Conservation (phyloP, 2,113 vertebrate genomes). For the Dolichallabes microphthalmus region DNA sequence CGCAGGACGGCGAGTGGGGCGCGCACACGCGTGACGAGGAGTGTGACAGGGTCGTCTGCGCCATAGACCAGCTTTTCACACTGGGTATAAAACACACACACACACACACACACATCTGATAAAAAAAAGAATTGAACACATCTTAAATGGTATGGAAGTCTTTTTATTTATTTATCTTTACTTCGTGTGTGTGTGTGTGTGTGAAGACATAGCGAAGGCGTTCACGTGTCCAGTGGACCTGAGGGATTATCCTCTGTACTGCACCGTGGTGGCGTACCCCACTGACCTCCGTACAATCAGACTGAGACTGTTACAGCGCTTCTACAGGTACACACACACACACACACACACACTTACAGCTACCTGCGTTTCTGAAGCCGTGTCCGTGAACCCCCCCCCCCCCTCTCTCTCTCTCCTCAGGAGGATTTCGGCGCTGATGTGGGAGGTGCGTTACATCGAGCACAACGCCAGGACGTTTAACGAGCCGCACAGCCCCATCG, state of each 20-base stretch:
- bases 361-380: not conserved
- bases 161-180: not conserved
- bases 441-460: slow-evolving; percentile 98
- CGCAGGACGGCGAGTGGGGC: slow-evolving; percentile 96
- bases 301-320: slow-evolving; percentile 29
- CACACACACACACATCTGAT: not conserved
- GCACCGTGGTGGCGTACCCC: slow-evolving; percentile 93
- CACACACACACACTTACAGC: not conserved
- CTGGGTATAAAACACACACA: slow-evolving; percentile 76
- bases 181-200: slow-evolving; percentile 55
- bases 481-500: slow-evolving; percentile 94
- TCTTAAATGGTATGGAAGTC: not conserved
- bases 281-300: slow-evolving; percentile 81
- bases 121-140: not conserved
- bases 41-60: slow-evolving; percentile 85
- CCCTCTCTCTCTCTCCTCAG: too few relatives aligned
- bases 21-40: slow-evolving; percentile 88
- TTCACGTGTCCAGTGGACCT: slow-evolving; percentile 92
- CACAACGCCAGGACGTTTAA: slow-evolving; percentile 98
- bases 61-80: slow-evolving; percentile 88
- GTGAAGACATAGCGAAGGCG: slow-evolving; percentile 88
- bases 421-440: slow-evolving; percentile 97
- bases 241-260: slow-evolving; percentile 92
- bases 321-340: not conserved
- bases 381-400: slow-evolving; percentile 28